Evolutionary conservation across 2,113 vertebrate genomes (phyloP).

Genomic region (Typhlomys cinereus): DNA sequence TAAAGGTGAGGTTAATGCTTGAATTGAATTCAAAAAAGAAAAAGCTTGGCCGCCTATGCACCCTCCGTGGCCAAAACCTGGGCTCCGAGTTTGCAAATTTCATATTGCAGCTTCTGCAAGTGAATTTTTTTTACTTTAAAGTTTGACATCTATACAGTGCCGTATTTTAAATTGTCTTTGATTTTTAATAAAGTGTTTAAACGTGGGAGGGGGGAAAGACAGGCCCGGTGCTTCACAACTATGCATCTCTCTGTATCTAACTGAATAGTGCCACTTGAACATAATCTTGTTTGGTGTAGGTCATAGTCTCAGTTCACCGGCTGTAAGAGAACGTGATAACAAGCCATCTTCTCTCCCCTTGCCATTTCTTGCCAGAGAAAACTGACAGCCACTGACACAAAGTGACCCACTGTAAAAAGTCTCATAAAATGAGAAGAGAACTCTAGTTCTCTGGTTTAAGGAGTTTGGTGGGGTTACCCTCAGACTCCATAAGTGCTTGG

Average conservation of each 20-base stretch:
- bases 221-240: background rate
- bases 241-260: background rate
- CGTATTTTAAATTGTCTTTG: slow-evolving; percentile 35
- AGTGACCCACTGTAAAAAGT: background rate
- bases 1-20: slow-evolving; percentile 39
- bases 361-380: slow-evolving; percentile 4
- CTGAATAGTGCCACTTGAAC: background rate
- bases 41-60: background rate
- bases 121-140: slow-evolving; percentile 19
- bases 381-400: background rate
- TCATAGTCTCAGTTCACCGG: background rate
- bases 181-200: slow-evolving; percentile 50
- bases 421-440: background rate
- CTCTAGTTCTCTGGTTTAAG: background rate
- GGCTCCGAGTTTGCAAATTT: background rate
- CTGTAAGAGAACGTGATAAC: background rate
- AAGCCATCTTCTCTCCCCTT: background rate
- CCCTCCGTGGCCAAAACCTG: background rate
- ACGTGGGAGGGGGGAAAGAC: background rate
- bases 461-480: background rate
- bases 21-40: background rate
- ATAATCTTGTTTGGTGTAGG: background rate
- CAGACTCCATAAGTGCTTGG: background rate
- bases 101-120: slow-evolving; percentile 19
- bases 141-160: background rate